Percentiles rank a stretch among this genome's conserved stretches.
Conservation (phyloP, 2,888 invertebrate species). For the Drosophila limbata region DNA sequence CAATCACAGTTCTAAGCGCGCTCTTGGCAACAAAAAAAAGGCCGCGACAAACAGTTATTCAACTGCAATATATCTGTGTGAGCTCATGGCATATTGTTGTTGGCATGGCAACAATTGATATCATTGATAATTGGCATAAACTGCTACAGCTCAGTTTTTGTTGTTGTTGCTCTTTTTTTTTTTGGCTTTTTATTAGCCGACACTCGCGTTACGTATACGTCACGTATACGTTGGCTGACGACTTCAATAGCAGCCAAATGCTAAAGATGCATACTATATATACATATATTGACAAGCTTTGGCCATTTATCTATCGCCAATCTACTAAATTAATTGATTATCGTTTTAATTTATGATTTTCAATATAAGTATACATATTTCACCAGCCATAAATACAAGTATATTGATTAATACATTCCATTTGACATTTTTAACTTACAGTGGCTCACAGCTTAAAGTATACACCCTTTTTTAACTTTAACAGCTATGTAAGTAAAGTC, state of each 20-base stretch:
- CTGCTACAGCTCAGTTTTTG: slow-evolving; percentile 29
- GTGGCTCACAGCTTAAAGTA: too few species aligned
- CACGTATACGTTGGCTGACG: neutral
- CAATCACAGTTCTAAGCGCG: slow-evolving; percentile 28
- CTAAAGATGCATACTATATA: slow-evolving; percentile 12
- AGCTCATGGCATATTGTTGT: slow-evolving; percentile 20
- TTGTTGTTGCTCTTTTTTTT: slow-evolving; percentile 12
- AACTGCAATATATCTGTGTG: slow-evolving; percentile 47
- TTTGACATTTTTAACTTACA: slow-evolving; percentile 1
- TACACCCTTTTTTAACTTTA: too few species aligned
- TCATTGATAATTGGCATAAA: slow-evolving; percentile 69
- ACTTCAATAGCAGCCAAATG: slow-evolving; percentile 7
- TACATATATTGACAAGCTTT: neutral
- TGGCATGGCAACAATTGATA: slow-evolving; percentile 68
- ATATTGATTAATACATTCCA: neutral
- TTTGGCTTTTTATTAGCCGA: slow-evolving; percentile 19
- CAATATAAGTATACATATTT: slow-evolving; percentile 12
- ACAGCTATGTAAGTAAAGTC: too few species aligned
- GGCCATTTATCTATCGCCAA: slow-evolving; percentile 20
- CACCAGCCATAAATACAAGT: neutral
- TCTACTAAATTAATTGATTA: slow-evolving; percentile 31
- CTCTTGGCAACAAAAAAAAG: slow-evolving; percentile 47
- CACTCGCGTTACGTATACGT: slow-evolving; percentile 25
- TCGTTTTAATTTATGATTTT: slow-evolving; percentile 27
- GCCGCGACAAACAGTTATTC: slow-evolving; percentile 62